A percentile compares a stretch with the other conserved stretches of the same genome.
These are phyloP conservation scores for Arvicanthis niloticus DNA, from an alignment of 2,113 vertebrate species.

Conservation along the genomic window DNA sequence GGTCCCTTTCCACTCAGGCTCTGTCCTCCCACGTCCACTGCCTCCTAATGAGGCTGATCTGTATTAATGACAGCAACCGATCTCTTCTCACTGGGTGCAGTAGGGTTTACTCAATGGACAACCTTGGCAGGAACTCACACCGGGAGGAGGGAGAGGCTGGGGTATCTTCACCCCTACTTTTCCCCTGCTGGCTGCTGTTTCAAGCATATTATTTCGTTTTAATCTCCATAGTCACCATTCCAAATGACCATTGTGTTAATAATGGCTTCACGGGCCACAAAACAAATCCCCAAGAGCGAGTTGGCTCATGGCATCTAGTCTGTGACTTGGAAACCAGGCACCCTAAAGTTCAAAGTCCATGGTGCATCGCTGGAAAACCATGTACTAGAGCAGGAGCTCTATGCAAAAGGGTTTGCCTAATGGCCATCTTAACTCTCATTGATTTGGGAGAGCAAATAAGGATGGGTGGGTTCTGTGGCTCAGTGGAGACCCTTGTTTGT, in stretches of 20 bases:
- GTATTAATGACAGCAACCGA: background rate
- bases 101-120: background rate
- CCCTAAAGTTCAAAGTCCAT: background rate
- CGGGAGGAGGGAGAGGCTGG: background rate
- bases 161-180: rapidly evolving
- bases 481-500: no score
- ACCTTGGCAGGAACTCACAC: background rate
- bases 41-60: background rate
- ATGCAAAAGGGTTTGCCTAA: rapidly evolving
- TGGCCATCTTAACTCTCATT: background rate
- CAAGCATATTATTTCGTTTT: background rate
- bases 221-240: background rate
- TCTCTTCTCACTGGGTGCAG: background rate
- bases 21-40: no score
- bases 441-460: background rate
- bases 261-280: background rate
- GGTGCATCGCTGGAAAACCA: background rate
- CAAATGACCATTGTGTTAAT: background rate
- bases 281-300: background rate
- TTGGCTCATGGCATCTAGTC: background rate
- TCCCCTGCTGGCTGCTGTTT: background rate
- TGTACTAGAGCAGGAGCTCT: background rate
- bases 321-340: background rate
- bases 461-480: no score
- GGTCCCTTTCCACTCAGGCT: background rate